Evolutionary conservation across 2,888 invertebrate species (phyloP), one percentile per base, ranked within the genome.

Genomic region (Gisinianus flammeolus): DNA sequence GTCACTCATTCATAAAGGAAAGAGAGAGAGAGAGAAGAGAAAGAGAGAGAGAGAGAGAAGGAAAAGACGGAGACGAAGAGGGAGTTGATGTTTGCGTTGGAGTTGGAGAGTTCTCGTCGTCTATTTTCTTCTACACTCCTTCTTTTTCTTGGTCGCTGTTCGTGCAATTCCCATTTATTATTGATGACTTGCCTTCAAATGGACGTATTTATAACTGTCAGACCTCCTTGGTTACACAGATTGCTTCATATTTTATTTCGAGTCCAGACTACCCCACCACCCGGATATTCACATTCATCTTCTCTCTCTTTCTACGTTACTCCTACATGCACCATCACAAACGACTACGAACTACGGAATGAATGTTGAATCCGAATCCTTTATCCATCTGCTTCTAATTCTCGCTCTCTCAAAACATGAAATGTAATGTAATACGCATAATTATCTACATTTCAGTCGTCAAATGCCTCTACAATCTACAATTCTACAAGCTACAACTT

Each of bases 191-290:
- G 56, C 67, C 71, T 35, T 77, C 71, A 72, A 77, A 73, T 76
- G 73, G 77, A 72, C 58, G 71, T 68, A 79, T 79, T 79, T 76
- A 77, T 76, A 79, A 77, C 79, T 72, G 76, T 79, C 76, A 79
- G 77, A 69, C 74, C 74, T 67, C 71, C 69, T 58, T 70, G 77
- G 58, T 58, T 70, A 19, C 22, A 70, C 58, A 77, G 77, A 77
- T 77, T 69, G 70, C 66, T 78, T 73, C 78, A 78, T 78, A 78
- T 73, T 78, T 78, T 73, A 78, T 72, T 77, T 72, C 33, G 64
- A 31, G 4, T 31, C 19, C 31, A 33, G 8, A 12, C 35, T 35
- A 5, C 12, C 35, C 35, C 35, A 12, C 35, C 35, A 35, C 35
- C 35, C 35, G 35, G 35, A 35, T 12, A 35, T 24, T 10, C 58